Evolutionary conservation across 2,888 invertebrate species (phyloP).

Genomic region (Salticus scenicus): DNA sequence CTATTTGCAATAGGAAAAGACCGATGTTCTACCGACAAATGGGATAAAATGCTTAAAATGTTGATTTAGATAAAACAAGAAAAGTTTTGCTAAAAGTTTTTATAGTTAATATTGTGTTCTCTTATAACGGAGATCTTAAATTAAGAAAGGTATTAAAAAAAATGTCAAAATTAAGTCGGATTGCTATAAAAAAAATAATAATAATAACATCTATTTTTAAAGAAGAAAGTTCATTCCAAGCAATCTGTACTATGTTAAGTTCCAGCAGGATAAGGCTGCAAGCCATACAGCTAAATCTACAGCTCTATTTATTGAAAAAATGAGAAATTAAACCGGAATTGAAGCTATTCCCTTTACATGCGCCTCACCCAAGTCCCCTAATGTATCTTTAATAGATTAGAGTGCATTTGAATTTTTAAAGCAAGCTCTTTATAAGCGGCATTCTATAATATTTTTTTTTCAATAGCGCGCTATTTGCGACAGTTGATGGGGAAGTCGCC

Average conservation of each 20-base stretch:
- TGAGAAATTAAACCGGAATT: constrained; percentile 10
- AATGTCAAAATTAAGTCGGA: background rate
- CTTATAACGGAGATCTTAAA: background rate
- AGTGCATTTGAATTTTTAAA: background rate
- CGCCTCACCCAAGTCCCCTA: background rate
- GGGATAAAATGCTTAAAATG: background rate
- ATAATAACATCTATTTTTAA: background rate
- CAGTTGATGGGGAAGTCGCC: too few relatives aligned
- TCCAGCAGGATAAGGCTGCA: background rate
- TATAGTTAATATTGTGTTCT: background rate
- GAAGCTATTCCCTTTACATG: constrained; percentile 1
- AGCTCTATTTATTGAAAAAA: background rate
- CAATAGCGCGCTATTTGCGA: too few relatives aligned
- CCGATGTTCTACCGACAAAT: background rate
- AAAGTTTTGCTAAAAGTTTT: too few relatives aligned
- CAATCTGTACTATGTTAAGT: too few relatives aligned
- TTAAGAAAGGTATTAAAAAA: background rate
- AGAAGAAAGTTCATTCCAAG: background rate
- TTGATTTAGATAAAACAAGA: too few relatives aligned
- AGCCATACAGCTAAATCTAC: background rate
- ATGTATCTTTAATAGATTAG: background rate
- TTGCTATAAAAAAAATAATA: background rate
- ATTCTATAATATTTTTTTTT: background rate
- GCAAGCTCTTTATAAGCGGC: background rate
- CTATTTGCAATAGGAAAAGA: background rate